phyloP scores from a whole-genome alignment of 1,140 invertebrate genomes.

The Drosophila carrolli region DNA sequence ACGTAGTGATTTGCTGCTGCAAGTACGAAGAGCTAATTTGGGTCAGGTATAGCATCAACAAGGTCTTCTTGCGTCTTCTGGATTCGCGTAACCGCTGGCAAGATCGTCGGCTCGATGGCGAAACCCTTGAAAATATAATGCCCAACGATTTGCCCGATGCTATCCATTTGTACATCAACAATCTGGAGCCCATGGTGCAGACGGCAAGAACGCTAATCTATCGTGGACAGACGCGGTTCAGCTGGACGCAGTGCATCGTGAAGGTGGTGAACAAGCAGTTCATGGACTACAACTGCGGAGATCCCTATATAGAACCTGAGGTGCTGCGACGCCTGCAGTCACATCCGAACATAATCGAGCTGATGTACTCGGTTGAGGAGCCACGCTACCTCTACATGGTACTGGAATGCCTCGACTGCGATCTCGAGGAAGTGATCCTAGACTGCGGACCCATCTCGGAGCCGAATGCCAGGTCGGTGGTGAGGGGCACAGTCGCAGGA shows the following conservation, averaged over 20 bases:
- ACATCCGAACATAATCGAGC: conserved; percentile 35
- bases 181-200: neutral
- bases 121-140: neutral
- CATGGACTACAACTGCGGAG: neutral
- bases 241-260: neutral
- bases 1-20: conserved; percentile 7
- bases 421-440: neutral
- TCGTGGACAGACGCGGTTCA: neutral
- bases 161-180: neutral
- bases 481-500: neutral
- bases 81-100: neutral
- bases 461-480: neutral
- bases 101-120: too few relatives aligned
- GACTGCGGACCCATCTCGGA: neutral
- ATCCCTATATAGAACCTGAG: neutral
- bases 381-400: neutral
- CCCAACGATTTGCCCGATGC: neutral
- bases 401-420: neutral
- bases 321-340: conserved; percentile 19
- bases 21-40: neutral
- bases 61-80: neutral
- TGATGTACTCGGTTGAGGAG: conserved; percentile 10
- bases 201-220: neutral
- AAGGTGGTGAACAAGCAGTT: conserved; percentile 2
- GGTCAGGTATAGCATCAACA: neutral